Evolutionary conservation across 1,140 invertebrate species (phyloP).

Genomic region (Macrobrachium rosenbergii): DNA sequence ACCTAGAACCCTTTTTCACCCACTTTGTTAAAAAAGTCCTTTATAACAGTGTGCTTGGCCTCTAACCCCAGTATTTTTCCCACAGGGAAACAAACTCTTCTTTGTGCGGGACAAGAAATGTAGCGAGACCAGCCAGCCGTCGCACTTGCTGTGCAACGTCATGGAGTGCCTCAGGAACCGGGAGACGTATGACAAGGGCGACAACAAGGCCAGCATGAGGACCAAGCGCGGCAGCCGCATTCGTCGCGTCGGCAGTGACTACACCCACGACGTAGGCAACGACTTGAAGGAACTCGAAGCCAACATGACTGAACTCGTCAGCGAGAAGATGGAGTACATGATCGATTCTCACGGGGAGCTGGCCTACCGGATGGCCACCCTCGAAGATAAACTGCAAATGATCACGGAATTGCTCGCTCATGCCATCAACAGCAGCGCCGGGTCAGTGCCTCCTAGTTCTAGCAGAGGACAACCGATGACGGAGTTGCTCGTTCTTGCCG

Average conservation of each 20-base stretch:
- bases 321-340: conserved; percentile 51
- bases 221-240: conserved; percentile 34
- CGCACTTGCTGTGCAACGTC: conserved; percentile 39
- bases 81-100: conserved; percentile 39
- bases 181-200: conserved; percentile 24
- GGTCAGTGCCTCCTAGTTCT: not conserved
- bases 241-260: conserved; percentile 40
- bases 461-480: not conserved
- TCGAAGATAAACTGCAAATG: conserved; percentile 37
- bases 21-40: not conserved
- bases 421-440: not conserved
- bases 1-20: not conserved
- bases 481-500: not conserved
- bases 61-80: not conserved
- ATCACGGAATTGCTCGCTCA: not conserved
- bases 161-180: conserved; percentile 48
- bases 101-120: conserved; percentile 49
- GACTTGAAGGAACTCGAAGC: conserved; percentile 61
- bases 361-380: conserved; percentile 1
- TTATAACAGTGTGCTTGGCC: not conserved
- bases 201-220: conserved; percentile 41
- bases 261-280: conserved; percentile 28
- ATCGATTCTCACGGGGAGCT: conserved; percentile 8
- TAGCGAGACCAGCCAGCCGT: conserved; percentile 17
- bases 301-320: conserved; percentile 56